phyloP scores from a whole-genome alignment of 1,140 invertebrate genomes.

The Cyphomyrmex costatus region DNA sequence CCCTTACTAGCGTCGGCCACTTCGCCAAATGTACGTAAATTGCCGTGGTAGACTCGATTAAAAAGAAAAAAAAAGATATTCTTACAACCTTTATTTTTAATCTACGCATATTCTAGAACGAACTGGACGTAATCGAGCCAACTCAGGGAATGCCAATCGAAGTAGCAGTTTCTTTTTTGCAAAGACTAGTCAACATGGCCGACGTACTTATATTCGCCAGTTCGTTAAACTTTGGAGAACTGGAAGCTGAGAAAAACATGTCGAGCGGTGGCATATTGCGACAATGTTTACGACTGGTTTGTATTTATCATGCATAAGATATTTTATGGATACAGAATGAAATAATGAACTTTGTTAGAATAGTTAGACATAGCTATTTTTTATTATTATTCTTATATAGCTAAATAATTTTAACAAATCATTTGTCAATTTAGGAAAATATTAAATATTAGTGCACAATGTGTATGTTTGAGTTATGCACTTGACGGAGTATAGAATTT shows the following conservation, averaged over 20 bases:
- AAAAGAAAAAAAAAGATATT: constrained; percentile 37
- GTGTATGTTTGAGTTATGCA: constrained; percentile 40
- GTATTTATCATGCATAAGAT: constrained; percentile 80
- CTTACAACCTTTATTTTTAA: constrained; percentile 57
- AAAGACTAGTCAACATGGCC: constrained; percentile 98
- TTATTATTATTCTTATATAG: constrained; percentile 9
- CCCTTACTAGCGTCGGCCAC: constrained; percentile 99
- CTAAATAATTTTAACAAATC: not conserved
- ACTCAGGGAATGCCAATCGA: constrained; percentile 99
- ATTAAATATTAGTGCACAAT: constrained; percentile 40
- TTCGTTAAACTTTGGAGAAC: constrained; percentile 98
- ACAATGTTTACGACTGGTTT: constrained; percentile 98
- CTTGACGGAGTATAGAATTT: constrained; percentile 30
- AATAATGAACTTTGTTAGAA: constrained; percentile 29
- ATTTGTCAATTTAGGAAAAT: constrained; percentile 32
- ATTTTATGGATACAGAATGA: constrained; percentile 39
- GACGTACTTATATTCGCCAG: constrained; percentile 99
- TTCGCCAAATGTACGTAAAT: constrained; percentile 96
- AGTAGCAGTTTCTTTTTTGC: constrained; percentile 98
- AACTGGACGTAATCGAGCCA: constrained; percentile 98
- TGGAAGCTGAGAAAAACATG: constrained; percentile 99
- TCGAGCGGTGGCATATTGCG: constrained; percentile 99
- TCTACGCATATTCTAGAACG: constrained; percentile 90
- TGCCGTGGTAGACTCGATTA: not conserved
- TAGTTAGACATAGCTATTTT: constrained; percentile 47